Conservation (phyloP, 2,113 vertebrate genomes). For the Dicentrarchus labrax region DNA sequence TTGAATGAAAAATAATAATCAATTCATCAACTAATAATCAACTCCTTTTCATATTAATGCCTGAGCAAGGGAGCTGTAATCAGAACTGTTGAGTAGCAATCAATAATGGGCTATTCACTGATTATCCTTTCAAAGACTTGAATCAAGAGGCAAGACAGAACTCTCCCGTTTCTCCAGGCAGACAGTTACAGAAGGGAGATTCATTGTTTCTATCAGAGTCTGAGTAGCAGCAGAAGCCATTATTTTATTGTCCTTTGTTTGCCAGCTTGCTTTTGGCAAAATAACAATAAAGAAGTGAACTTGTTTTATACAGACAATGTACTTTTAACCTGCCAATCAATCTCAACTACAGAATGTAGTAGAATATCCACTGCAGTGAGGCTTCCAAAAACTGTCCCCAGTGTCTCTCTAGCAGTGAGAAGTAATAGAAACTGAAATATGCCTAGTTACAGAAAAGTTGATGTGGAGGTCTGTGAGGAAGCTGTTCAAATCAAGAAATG, state of each 20-base stretch:
- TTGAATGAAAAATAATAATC: slow-evolving; percentile 4
- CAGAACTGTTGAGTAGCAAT: slow-evolving; percentile 1
- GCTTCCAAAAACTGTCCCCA: neutral
- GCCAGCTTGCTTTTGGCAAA: neutral
- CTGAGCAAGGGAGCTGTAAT: neutral
- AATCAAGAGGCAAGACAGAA: slow-evolving; percentile 12
- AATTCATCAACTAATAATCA: neutral
- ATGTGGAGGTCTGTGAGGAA: neutral
- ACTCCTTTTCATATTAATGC: neutral
- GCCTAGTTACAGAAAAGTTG: neutral
- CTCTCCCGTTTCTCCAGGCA: neutral
- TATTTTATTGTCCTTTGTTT: slow-evolving; percentile 1
- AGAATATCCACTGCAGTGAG: neutral
- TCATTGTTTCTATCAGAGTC: neutral
- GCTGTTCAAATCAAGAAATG: neutral
- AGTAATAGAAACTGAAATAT: neutral
- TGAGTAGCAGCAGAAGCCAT: neutral
- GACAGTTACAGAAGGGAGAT: neutral
- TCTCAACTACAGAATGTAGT: neutral
- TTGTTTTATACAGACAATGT: neutral
- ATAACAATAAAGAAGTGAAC: neutral
- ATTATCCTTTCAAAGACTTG: slow-evolving; percentile 28
- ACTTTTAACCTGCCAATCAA: slow-evolving; percentile 1
- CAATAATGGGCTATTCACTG: slow-evolving; percentile 9
- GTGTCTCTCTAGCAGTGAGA: neutral